Base-by-base conservation (phyloP, 2,797 vertebrate genomes). In the Tragelaphus eurycerus region DNA sequence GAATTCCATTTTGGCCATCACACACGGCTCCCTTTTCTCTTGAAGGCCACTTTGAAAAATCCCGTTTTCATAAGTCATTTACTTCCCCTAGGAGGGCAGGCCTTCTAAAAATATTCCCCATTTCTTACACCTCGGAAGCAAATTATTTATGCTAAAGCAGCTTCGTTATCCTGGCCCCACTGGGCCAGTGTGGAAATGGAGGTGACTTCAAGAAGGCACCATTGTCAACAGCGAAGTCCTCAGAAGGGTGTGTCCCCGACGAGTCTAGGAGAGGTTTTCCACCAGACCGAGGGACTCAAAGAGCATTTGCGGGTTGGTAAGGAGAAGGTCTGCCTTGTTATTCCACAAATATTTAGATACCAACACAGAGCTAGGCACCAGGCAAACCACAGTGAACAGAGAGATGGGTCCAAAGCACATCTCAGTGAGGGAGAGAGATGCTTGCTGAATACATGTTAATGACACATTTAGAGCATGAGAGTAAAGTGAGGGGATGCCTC, bases 1-100 rank as follows among this genome's bases (percentile, higher is more conserved):
- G 97, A 98, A 98, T 98, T 97, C 97, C 98, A 97, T 98, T 86
- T 97, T 93, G 96, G 81, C 96, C n/a, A 14, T 98, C 98, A 96
- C 98, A 98, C 97, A 97, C 96, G 83, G 98, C 97, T 98, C 94
- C 97, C 97, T 98, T 99, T 98, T 98, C 98, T 98, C 98, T 97
- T 98, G 98, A 97, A 98, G 98, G 98, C 98, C 98, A 98, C 98
- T 98, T 99, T 98, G 98, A 99, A 99, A 98, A 98, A 97, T 98
- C 98, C 95, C 98, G 97, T 98, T 98, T 98, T 99, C 98, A 96
- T 98, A 98, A 98, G 98, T 98, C 98, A 97, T 98, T 99, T 98
- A 98, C 98, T 98, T 98, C 98, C 98, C 98, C 97, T 97, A 98
- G 98, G 98, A 98, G 98, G 97, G 98, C 98, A 98, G 96, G 79